Conservation (phyloP, 2,113 vertebrate genomes). For the Callipepla squamata region DNA sequence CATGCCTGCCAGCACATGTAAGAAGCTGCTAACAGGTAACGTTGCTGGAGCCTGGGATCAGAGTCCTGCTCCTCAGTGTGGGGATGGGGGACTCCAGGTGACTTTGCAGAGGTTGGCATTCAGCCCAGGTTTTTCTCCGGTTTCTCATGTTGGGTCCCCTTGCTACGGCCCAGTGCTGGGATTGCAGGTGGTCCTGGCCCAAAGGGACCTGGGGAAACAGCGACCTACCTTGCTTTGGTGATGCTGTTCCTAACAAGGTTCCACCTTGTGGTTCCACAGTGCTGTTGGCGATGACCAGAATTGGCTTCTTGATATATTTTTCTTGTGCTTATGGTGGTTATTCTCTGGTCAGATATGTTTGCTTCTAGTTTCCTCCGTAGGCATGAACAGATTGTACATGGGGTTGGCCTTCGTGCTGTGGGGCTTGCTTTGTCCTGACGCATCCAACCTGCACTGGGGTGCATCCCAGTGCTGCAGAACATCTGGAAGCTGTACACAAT, state of each 20-base stretch:
- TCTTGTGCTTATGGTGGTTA: neutral
- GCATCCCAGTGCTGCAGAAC: neutral
- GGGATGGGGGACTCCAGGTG: neutral
- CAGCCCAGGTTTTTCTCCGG: neutral
- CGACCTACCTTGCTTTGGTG: neutral
- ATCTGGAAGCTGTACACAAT: neutral
- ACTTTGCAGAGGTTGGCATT: neutral
- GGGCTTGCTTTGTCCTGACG: neutral
- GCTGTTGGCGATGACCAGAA: neutral
- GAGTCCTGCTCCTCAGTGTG: neutral
- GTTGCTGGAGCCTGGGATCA: neutral
- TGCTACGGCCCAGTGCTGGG: fast-evolving
- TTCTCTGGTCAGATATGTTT: neutral
- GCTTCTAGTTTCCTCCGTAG: neutral
- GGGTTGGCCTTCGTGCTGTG: neutral
- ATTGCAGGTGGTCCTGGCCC: neutral
- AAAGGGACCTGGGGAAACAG: neutral
- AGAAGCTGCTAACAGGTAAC: neutral
- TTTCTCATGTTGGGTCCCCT: neutral
- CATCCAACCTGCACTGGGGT: neutral
- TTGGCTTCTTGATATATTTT: neutral
- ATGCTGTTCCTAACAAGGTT: neutral
- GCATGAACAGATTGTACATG: neutral
- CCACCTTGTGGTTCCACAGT: neutral
- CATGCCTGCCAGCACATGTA: fast-evolving